These are phyloP conservation scores for Anguilla pacifica DNA, from an alignment of 2,797 vertebrate species.

Conservation along the genomic window DNA sequence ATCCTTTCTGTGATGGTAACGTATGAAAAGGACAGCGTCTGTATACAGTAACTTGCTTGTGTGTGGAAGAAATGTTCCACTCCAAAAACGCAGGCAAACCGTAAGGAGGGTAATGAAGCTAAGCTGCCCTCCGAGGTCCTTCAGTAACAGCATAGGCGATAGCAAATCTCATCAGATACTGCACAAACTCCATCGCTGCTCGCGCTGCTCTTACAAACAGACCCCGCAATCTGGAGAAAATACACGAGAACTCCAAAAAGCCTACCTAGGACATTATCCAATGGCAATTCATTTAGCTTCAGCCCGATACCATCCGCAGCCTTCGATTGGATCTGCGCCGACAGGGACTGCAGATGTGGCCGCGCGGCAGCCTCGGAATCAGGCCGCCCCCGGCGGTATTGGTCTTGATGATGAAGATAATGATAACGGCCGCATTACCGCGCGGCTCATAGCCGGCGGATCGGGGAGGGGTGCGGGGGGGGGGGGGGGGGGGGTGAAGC, in stretches of 20 bases:
- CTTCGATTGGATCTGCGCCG: conserved; percentile 8
- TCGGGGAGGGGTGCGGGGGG: no score
- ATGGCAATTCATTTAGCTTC: neutral
- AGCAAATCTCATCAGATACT: conserved; percentile 1
- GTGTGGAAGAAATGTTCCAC: conserved; percentile 3
- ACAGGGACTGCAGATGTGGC: neutral
- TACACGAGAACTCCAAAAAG: neutral
- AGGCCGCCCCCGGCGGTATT: neutral
- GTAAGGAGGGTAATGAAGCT: neutral
- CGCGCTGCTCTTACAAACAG: neutral
- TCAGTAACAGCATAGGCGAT: neutral
- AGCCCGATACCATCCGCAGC: neutral
- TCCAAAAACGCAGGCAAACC: neutral
- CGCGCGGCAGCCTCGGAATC: neutral
- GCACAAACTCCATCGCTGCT: neutral
- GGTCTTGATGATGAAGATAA: conserved; percentile 16
- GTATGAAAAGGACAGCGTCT: neutral
- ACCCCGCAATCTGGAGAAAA: neutral
- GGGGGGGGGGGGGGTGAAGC: conserved; percentile 45
- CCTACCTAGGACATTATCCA: neutral
- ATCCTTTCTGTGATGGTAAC: neutral
- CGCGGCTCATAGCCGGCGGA: conserved; percentile 55
- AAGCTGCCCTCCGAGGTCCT: neutral
- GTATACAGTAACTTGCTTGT: no score
- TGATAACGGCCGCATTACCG: conserved; percentile 40